A percentile compares a stretch with the other conserved stretches of the same genome.
phyloP scores from a whole-genome alignment of 2,888 invertebrate species.

The Philhelius pedissequus region DNA sequence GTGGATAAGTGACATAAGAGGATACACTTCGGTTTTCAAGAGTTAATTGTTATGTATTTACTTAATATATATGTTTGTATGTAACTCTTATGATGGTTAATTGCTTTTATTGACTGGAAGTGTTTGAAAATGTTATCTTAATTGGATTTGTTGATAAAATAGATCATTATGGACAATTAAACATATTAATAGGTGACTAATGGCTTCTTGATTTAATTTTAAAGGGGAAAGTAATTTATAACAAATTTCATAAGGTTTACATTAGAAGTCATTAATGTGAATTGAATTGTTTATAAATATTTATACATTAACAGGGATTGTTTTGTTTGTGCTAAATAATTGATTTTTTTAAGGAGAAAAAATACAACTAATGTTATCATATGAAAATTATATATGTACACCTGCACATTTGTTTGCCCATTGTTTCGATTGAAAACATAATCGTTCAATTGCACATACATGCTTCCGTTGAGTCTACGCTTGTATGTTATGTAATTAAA shows the following conservation, averaged over 20 bases:
- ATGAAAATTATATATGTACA: too few relatives aligned
- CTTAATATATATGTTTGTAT: too few relatives aligned
- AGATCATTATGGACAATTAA: neutral
- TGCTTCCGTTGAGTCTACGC: too few relatives aligned
- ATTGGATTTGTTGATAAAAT: neutral
- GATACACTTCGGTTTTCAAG: conserved; percentile 6
- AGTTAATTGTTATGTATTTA: too few relatives aligned
- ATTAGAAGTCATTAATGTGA: neutral
- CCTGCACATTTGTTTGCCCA: too few relatives aligned
- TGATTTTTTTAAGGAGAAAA: too few relatives aligned
- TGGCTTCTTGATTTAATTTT: neutral
- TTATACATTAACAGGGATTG: too few relatives aligned
- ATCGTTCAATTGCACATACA: too few relatives aligned
- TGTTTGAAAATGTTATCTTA: neutral
- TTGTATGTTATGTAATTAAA: too few relatives aligned
- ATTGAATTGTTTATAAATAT: neutral
- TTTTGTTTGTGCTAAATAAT: too few relatives aligned
- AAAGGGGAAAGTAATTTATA: neutral
- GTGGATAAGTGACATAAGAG: neutral
- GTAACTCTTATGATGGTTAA: neutral
- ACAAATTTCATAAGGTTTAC: neutral
- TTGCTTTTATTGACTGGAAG: neutral
- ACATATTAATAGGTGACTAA: neutral
- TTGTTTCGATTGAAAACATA: too few relatives aligned
- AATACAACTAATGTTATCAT: too few relatives aligned